A percentile compares a stretch with the other conserved stretches of the same genome.
These are phyloP conservation scores for Rhea americana DNA, from an alignment of 2,113 vertebrate species.

Conservation along the genomic window DNA sequence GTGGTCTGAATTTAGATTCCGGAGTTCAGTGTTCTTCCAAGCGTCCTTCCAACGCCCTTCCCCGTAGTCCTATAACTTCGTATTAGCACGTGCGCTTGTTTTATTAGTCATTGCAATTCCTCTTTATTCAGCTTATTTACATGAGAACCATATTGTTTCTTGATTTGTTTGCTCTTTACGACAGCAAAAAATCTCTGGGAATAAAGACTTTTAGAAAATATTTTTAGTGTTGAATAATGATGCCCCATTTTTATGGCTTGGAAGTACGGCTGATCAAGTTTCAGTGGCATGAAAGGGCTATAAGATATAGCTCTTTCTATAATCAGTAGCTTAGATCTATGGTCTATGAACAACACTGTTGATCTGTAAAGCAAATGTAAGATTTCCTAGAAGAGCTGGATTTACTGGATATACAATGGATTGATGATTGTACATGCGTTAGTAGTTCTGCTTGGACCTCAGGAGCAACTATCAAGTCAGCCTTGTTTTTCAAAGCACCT, in stretches of 20 bases:
- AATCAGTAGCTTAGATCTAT: background rate
- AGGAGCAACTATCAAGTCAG: background rate
- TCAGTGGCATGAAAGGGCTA: background rate
- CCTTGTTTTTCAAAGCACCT: background rate
- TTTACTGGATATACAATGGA: background rate
- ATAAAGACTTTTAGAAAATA: background rate
- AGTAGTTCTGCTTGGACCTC: background rate
- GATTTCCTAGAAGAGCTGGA: background rate
- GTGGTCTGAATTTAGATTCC: background rate
- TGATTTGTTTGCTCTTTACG: background rate
- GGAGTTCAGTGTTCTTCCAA: background rate
- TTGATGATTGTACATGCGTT: background rate
- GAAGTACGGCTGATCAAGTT: background rate
- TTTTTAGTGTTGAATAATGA: background rate
- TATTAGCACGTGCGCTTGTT: background rate
- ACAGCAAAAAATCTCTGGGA: background rate
- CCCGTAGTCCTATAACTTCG: background rate
- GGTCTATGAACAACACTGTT: background rate
- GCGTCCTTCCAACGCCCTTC: background rate
- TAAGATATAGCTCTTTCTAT: background rate
- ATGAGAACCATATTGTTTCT: background rate
- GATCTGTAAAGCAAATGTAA: background rate
- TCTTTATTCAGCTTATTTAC: background rate
- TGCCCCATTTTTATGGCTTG: background rate
- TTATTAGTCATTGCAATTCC: background rate